Base-by-base conservation (phyloP, 2,888 invertebrate species). In the Stenchaetothrips biformis region DNA sequence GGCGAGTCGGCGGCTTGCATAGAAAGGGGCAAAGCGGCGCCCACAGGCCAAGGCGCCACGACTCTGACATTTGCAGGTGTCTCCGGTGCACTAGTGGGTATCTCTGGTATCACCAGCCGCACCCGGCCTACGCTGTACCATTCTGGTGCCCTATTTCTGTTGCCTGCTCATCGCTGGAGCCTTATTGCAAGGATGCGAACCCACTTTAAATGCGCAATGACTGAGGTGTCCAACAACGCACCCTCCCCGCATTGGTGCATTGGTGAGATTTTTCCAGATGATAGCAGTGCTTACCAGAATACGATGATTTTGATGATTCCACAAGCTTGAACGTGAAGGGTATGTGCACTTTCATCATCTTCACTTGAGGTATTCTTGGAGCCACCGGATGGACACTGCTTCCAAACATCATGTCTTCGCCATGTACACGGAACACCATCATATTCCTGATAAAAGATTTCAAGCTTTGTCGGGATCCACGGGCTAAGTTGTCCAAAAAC, bases 281-380 rank as follows among this genome's bases (percentile, higher is more conserved):
- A 37, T 37, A 37, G 37, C 37, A 37, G 37, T 37, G 86, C 89
- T 90, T 85, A 93, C 93, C 93, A 84, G 90, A 90, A 84, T 92
- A 93, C 21, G 92, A 91, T 83, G 92, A 90, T 84, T 91, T 91
- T 80, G 91, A 91, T 82, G 91, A 90, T 86, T 94, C 93, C 84
- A 92, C 88, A 81, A 94, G 88, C 85, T 93, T 93, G 88, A 94
- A 94, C 21, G 93, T 93, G 88, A 94, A 94, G 18, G 94, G 94
- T 85, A 94, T 94, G 87, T 93, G 93, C 25, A 94, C 93, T 86
- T 93, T 91, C 90, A 93, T 94, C 94, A 94, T 94, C 85, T 93
- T 92, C 87, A 94, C 91, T 84, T 93, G 91, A 0, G 94, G 93
- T 79, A 93, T 92, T 84, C 91, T 89, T 84, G 90, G 90, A 80